Conservation (phyloP, 2,888 invertebrate genomes). For the Mactromeris polynyma region DNA sequence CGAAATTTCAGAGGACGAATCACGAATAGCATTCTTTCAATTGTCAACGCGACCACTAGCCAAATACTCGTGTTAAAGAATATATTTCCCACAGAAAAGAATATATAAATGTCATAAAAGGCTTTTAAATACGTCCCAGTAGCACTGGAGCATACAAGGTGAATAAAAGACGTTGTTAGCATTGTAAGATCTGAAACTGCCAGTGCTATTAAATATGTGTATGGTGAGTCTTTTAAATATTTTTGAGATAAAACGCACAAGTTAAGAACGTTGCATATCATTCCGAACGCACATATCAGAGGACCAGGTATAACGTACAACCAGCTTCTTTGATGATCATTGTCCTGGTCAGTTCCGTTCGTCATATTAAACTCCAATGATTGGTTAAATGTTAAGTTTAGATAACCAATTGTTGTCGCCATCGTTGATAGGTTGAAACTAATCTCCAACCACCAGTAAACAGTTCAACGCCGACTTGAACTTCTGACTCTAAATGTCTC, state of each 20-base stretch:
- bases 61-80: conserved; percentile 82
- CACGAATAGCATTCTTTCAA: conserved; percentile 84
- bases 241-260: conserved; percentile 81
- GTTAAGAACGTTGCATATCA: conserved; percentile 83
- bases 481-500: too few relatives aligned
- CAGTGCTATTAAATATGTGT: conserved; percentile 83
- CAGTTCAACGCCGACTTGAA: too few relatives aligned
- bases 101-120: conserved; percentile 79
- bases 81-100: conserved; percentile 81
- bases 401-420: neutral
- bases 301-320: conserved; percentile 77
- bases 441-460: too few relatives aligned
- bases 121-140: conserved; percentile 71
- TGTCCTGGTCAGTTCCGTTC: neutral
- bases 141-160: conserved; percentile 57
- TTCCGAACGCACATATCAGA: conserved; percentile 81
- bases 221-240: conserved; percentile 82
- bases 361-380: neutral
- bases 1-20: conserved; percentile 78
- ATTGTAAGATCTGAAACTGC: conserved; percentile 80
- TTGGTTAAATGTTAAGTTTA: neutral
- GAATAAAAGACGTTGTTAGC: conserved; percentile 76
- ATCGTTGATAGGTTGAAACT: too few relatives aligned
- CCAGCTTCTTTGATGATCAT: neutral
- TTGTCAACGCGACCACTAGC: conserved; percentile 82